Conservation (phyloP, 2,797 vertebrate genomes). For the Setipinna tenuifilis region DNA sequence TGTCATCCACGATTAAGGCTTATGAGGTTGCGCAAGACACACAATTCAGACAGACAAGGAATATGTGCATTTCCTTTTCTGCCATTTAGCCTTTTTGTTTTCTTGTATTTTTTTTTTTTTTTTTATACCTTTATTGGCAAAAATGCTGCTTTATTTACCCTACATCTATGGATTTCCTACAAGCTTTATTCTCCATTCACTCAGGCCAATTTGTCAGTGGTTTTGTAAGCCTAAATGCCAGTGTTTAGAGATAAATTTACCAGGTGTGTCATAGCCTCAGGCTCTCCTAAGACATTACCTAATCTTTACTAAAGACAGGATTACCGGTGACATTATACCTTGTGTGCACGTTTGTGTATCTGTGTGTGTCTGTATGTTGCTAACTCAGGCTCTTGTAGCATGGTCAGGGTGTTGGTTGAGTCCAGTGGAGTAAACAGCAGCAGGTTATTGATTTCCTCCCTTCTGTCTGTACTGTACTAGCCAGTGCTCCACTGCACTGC, state of each 20-base stretch:
- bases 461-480: too few relatives aligned
- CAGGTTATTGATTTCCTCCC: too few relatives aligned
- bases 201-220: too few relatives aligned
- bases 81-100: neutral
- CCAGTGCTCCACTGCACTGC: too few relatives aligned
- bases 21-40: neutral
- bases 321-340: neutral
- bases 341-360: neutral
- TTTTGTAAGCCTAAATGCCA: neutral
- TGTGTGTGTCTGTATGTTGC: too few relatives aligned
- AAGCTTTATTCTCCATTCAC: too few relatives aligned
- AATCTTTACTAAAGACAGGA: neutral
- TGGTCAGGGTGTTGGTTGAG: too few relatives aligned
- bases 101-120: neutral
- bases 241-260: neutral
- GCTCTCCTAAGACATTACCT: neutral
- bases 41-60: constrained; percentile 22
- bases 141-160: neutral
- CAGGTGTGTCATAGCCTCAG: neutral
- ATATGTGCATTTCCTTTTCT: constrained; percentile 26
- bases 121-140: neutral
- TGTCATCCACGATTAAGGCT: constrained; percentile 40
- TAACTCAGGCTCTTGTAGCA: too few relatives aligned
- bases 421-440: too few relatives aligned
- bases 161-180: too few relatives aligned